phyloP scores from a whole-genome alignment of 1,140 invertebrate species.

The Apolygus lucorum region DNA sequence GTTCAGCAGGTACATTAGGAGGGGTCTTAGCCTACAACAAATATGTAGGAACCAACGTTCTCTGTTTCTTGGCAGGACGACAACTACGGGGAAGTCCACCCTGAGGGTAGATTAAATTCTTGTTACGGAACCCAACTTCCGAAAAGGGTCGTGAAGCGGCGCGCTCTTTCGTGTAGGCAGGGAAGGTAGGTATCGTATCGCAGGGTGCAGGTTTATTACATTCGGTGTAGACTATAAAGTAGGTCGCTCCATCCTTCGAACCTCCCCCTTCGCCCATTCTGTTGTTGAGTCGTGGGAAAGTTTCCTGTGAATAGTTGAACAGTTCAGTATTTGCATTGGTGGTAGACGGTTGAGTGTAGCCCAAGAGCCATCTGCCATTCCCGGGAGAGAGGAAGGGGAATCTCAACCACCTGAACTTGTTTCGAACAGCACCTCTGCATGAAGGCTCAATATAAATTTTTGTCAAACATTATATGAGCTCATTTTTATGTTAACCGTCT shows the following conservation, averaged over 20 bases:
- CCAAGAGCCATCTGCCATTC: too few species aligned
- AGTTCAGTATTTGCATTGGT: background rate
- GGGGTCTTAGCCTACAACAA: too few species aligned
- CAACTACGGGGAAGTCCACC: too few species aligned
- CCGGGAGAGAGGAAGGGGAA: too few species aligned
- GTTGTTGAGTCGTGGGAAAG: background rate
- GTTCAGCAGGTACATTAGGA: too few species aligned
- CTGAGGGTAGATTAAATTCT: background rate
- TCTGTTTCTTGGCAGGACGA: too few species aligned
- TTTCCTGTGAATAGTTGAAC: background rate
- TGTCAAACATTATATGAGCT: too few species aligned
- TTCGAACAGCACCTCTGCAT: too few species aligned
- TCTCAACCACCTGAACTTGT: too few species aligned
- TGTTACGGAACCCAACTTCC: background rate
- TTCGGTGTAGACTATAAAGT: background rate
- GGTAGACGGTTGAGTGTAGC: background rate
- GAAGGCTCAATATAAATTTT: too few species aligned
- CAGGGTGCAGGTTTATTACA: background rate
- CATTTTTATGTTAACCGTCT: too few species aligned
- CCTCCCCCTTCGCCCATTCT: background rate
- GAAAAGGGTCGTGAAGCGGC: background rate
- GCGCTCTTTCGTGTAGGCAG: background rate
- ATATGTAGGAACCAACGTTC: too few species aligned
- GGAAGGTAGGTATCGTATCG: background rate
- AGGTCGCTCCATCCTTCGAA: background rate